Conservation (phyloP, 2,113 vertebrate genomes). For the Chrysochloris asiatica region DNA sequence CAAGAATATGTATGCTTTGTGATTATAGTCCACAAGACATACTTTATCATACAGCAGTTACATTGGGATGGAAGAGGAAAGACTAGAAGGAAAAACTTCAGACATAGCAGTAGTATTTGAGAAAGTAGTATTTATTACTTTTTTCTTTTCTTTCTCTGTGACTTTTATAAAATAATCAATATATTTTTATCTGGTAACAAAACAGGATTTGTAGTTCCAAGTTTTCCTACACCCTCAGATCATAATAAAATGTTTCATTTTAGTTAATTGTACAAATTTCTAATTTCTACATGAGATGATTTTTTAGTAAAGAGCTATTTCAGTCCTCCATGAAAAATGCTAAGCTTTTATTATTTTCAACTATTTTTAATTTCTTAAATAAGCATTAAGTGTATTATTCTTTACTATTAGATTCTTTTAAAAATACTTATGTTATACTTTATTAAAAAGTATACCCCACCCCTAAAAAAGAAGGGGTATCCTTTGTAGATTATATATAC, state of each 20-base stretch:
- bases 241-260: not conserved
- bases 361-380: not conserved
- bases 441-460: too few species aligned
- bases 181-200: not conserved
- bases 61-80: not conserved
- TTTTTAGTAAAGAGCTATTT: not conserved
- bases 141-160: not conserved
- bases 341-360: not conserved
- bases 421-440: not conserved
- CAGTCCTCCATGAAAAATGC: not conserved
- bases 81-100: not conserved
- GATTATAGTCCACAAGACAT: not conserved
- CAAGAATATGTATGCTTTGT: constrained; percentile 28
- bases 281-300: not conserved
- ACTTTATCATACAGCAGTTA: not conserved
- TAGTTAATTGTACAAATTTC: not conserved
- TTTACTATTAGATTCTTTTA: not conserved
- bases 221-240: not conserved
- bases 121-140: not conserved
- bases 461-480: not conserved
- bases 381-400: not conserved
- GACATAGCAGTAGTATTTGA: not conserved
- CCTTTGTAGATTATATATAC: not conserved
- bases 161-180: constrained; percentile 30
- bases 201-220: not conserved